Conservation (phyloP, 2,888 invertebrate species). For the Halictus quadricinctus region DNA sequence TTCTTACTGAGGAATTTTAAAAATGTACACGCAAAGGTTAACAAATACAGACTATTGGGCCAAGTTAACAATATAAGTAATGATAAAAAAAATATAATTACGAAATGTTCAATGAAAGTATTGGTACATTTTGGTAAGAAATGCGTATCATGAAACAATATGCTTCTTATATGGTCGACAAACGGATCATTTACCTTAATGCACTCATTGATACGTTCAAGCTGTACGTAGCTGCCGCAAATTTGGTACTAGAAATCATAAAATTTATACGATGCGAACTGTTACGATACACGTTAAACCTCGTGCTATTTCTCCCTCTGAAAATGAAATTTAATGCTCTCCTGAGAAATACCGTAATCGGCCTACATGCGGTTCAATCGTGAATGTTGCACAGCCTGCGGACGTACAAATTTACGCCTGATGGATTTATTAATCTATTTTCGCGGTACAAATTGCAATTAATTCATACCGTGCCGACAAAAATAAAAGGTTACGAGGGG, state of each 20-base stretch:
- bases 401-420: slow-evolving; percentile 19
- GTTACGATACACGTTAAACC: slow-evolving; percentile 33
- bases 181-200: not conserved
- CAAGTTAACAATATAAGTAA: too few species aligned
- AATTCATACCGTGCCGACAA: not conserved
- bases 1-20: not conserved
- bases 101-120: not conserved
- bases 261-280: slow-evolving; percentile 16
- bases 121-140: not conserved
- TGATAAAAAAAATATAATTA: not conserved
- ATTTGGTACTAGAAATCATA: slow-evolving; percentile 10
- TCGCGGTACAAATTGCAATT: not conserved
- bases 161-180: not conserved
- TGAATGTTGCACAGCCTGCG: slow-evolving; percentile 13
- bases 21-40: not conserved
- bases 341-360: slow-evolving; percentile 46
- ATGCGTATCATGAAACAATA: not conserved
- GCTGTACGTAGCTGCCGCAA: not conserved
- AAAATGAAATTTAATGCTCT: slow-evolving; percentile 41
- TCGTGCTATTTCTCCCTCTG: not conserved
- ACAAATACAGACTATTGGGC: not conserved
- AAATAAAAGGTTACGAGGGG: not conserved
- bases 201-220: not conserved
- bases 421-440: slow-evolving; percentile 41
- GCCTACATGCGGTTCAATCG: slow-evolving; percentile 35